Evolutionary conservation across 1,140 invertebrate genomes (phyloP), one percentile per base, ranked within the genome.

Genomic region (Lordiphosa collinella): DNA sequence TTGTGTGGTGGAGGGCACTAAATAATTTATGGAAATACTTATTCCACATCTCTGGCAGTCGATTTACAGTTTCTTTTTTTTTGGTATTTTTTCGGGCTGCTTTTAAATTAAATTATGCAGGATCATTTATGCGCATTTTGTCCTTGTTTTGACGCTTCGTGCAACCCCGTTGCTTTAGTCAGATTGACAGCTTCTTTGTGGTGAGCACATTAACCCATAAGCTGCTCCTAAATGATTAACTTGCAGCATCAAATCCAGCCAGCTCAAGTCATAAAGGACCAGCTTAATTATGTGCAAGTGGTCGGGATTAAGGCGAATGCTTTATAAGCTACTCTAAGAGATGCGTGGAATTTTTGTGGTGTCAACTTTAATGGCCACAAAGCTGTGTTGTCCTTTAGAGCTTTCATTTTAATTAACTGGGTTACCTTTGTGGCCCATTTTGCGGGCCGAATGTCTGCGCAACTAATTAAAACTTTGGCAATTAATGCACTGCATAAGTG

Each of bases 21-120:
- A 80, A 79, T 80, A 59, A 80, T 79, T 79, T 70, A 79, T 79
- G 38, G n/a, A 18, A 54, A 41, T 69, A 38, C 63, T 49, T 13
- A 34, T 54, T 34, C 31, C 35, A 2, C 46, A 49, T 16, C 31
- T 34, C 31, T 18, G 40, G 40, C 40, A 43, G 40, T 36, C 10
- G n/a, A n/a, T n/a, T n/a, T n/a, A n/a, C n/a, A n/a, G n/a, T n/a
- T n/a, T 4, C 4, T 18, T 3, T 18, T 18, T 18, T 18, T 18
- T 18, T 18, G 2, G 18, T 2, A 4, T 44, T 50, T 65, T 50
- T 58, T 8, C 53, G 31, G 44, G 6, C 10, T 46, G 38, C 41
- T 32, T 50, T 41, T 8, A 18, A 40, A 32, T 57, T 69, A 38
- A 69, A 69, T 69, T 69, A 69, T 69, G 65, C 65, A 69, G 49